These are phyloP conservation scores for Scylla paramamosain DNA, from an alignment of 1,140 invertebrate genomes.

Conservation along the genomic window DNA sequence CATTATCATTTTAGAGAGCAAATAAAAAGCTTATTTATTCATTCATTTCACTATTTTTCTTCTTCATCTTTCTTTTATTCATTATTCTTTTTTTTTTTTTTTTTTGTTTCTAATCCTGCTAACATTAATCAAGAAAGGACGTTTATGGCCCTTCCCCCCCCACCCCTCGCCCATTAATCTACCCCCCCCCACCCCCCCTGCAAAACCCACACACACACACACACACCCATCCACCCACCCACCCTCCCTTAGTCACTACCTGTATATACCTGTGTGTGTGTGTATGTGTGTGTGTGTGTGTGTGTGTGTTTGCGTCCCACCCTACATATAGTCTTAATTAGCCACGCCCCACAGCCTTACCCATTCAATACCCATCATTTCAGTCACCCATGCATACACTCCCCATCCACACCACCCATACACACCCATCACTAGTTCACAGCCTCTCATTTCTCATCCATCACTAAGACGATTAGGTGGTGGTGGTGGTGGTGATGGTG, in stretches of 20 bases:
- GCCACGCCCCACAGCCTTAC: background rate
- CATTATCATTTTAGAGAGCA: no score
- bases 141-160: background rate
- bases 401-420: background rate
- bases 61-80: background rate
- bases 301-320: background rate
- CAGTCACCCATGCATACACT: background rate
- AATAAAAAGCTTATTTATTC: no score
- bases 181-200: background rate
- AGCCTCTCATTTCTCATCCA: background rate
- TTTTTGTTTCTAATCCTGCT: background rate
- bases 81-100: background rate
- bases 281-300: background rate
- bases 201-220: background rate
- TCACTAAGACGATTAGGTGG: background rate
- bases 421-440: background rate
- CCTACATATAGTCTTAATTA: background rate
- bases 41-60: background rate
- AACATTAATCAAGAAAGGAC: no score
- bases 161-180: background rate
- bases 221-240: background rate
- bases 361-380: background rate
- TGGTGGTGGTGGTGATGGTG: background rate
- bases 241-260: background rate
- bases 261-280: background rate